Base-by-base conservation (phyloP, 2,113 vertebrate genomes). In the Haemorhous mexicanus region DNA sequence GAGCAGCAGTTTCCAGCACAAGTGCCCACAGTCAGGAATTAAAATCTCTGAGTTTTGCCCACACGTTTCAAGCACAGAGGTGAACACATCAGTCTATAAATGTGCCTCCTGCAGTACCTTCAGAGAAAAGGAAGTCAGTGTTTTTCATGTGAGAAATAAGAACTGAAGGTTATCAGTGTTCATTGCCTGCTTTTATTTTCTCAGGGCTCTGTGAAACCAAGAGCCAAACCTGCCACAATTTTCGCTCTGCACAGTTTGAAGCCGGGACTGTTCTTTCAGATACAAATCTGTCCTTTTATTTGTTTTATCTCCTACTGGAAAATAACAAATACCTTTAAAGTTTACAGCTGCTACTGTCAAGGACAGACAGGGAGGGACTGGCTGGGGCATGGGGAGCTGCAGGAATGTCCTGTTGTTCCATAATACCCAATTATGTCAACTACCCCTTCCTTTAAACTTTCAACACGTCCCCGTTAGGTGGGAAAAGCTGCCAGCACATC, bases 401-500 rank as follows among this genome's bases (percentile, higher is more conserved):
- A 53, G 79, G 86, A 91, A 66, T 3, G 7, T 19, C 16, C 11
- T 58, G 67, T 33, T 75, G 63, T 90, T 88, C 92, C 16, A 2
- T 59, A 64, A 85, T 52, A 78, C 30, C 81, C 82, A 53, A 16
- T 87, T 58, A 23, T 68, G 89, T 78, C 67, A 62, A 32, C 76
- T 64, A 30, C 49, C 52, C 5, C 49, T 43, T 92, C 64, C 44
- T 72, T 91, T 64, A 73, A 90, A 35, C 92, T 96, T 91, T 94
- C 72, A 81, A 16, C 80, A 88, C 8, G 1, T 72, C 27, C 76
- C 87, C 4, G 63, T 95, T 87, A 83, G 77, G 85, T 79, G 85
- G 83, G 63, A 79, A 73, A 41, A 95, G 73, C 87, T 95, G 90
- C 79, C 77, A 85, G 41, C 84, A 30, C 79, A 76, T 93, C 89